Evolutionary conservation across 2,888 invertebrate genomes (phyloP).

Genomic region (Pilophorus perplexus): DNA sequence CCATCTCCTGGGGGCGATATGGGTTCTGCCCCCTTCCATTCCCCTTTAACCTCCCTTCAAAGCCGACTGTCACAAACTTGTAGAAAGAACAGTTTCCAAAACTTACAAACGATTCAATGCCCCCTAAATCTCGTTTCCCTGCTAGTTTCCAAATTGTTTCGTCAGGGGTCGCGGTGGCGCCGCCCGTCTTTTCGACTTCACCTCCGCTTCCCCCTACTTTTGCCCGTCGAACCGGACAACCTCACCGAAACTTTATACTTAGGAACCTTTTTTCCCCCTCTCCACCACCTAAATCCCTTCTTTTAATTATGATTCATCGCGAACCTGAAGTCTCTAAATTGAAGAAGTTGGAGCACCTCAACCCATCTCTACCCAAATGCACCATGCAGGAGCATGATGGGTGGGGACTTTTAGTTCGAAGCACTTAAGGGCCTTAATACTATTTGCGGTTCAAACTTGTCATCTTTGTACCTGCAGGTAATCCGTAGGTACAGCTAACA

Average conservation of each 20-base stretch:
- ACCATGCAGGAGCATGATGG: too few species aligned
- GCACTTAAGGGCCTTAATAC: too few species aligned
- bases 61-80: slow-evolving; percentile 43
- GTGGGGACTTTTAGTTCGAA: too few species aligned
- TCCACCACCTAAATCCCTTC: not conserved
- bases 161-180: slow-evolving; percentile 37
- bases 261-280: not conserved
- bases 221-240: slow-evolving; percentile 21
- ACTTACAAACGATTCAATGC: slow-evolving; percentile 45
- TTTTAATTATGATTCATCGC: slow-evolving; percentile 34
- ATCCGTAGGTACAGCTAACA: too few species aligned
- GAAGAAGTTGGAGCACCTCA: not conserved
- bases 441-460: too few species aligned
- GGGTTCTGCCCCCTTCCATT: not conserved
- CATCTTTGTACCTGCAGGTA: too few species aligned
- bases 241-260: slow-evolving; percentile 37
- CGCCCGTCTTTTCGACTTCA: slow-evolving; percentile 24
- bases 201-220: not conserved
- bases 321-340: not conserved
- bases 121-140: slow-evolving; percentile 44
- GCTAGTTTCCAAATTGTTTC: slow-evolving; percentile 41
- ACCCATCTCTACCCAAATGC: too few species aligned
- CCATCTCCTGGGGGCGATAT: too few species aligned
- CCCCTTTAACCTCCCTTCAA: slow-evolving; percentile 25
- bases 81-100: slow-evolving; percentile 43